Conservation (phyloP, 2,888 invertebrate species). For the Isoperla grammatica region DNA sequence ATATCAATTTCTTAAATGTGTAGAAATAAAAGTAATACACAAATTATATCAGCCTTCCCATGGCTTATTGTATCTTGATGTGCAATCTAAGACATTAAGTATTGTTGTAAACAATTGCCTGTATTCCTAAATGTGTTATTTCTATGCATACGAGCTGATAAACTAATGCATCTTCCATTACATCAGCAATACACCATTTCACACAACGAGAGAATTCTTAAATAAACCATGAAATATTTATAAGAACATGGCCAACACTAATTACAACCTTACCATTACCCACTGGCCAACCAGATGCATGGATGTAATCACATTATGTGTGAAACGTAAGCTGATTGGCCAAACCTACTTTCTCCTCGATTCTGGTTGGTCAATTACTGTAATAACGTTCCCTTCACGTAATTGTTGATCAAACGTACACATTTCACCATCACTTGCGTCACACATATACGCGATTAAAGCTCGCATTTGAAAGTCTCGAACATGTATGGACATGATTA, state of each 20-base stretch:
- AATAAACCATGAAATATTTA: neutral
- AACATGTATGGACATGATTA: too few species aligned
- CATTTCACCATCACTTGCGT: too few species aligned
- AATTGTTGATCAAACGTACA: neutral
- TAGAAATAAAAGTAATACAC: too few species aligned
- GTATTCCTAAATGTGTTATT: too few species aligned
- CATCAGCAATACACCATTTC: neutral
- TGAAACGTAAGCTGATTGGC: conserved; percentile 4
- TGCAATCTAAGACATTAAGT: too few species aligned
- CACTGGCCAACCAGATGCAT: conserved; percentile 1
- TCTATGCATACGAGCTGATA: too few species aligned
- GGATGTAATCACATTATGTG: conserved; percentile 10
- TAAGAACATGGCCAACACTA: neutral
- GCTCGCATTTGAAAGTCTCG: too few species aligned
- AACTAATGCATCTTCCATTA: too few species aligned
- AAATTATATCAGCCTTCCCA: too few species aligned
- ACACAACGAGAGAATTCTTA: neutral
- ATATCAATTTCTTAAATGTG: conserved; percentile 2
- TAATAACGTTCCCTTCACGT: conserved; percentile 8
- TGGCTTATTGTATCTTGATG: too few species aligned
- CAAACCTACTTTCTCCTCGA: conserved; percentile 6
- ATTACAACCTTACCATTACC: neutral
- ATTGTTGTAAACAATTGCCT: too few species aligned
- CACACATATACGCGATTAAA: too few species aligned
- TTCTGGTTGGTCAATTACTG: conserved; percentile 11